Conservation (phyloP, 2,113 vertebrate species). For the Boleophthalmus pectinirostris region DNA sequence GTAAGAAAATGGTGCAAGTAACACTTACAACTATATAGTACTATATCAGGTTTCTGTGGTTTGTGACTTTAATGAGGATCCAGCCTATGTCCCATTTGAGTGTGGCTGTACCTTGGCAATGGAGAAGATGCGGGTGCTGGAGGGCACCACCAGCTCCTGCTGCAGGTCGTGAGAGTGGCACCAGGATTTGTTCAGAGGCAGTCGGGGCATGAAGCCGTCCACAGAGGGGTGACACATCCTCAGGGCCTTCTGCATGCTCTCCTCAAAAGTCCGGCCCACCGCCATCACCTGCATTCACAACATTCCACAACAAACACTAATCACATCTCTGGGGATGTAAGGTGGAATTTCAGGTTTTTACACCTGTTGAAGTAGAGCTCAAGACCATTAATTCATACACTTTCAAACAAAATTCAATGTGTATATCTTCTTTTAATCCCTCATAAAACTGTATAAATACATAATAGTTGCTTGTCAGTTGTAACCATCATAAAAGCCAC, state of each 20-base stretch:
- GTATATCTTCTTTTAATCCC: background rate
- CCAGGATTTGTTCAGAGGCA: conserved; percentile 92
- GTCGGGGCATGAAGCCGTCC: conserved; percentile 84
- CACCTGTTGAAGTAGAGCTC: background rate
- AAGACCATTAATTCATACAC: background rate
- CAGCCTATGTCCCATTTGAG: background rate
- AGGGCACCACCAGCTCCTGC: conserved; percentile 86
- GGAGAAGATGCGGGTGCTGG: conserved; percentile 87
- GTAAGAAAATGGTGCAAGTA: too few species aligned
- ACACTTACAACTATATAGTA: background rate
- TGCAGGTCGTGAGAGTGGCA: conserved; percentile 74
- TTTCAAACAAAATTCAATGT: background rate
- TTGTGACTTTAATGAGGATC: conserved; percentile 34
- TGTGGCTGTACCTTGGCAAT: conserved; percentile 86
- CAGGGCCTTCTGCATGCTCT: conserved; percentile 94
- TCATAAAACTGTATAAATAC: background rate
- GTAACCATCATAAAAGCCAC: background rate
- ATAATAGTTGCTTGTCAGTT: background rate
- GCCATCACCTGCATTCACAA: conserved; percentile 87
- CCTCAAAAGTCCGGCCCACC: conserved; percentile 92
- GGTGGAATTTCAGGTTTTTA: background rate
- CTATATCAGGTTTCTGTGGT: background rate
- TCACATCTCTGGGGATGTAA: background rate
- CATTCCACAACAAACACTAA: background rate
- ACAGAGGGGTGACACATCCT: conserved; percentile 94